Evolutionary conservation across 2,113 vertebrate genomes (phyloP).

Genomic region (Nettapus auritus): DNA sequence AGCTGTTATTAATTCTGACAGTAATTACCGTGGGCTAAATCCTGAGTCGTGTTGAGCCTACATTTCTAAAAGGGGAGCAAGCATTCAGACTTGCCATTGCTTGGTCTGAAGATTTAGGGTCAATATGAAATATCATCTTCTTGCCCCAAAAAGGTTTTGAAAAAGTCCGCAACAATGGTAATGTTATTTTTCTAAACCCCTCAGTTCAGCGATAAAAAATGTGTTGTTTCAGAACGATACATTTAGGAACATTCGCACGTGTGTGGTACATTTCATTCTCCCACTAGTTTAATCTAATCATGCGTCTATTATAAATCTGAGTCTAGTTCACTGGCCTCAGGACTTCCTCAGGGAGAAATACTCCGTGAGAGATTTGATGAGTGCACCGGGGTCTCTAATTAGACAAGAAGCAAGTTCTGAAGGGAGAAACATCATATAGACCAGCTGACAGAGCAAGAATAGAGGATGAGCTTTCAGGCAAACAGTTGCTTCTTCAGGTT

Average conservation of each 20-base stretch:
- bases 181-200: neutral
- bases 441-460: neutral
- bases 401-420: constrained; percentile 1
- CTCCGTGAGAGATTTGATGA: neutral
- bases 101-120: neutral
- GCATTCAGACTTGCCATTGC: neutral
- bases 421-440: constrained; percentile 10
- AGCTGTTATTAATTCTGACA: constrained; percentile 64
- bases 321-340: neutral
- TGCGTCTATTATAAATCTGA: neutral
- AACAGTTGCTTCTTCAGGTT: neutral
- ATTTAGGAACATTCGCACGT: neutral
- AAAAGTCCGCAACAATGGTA: neutral
- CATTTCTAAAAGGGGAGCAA: neutral
- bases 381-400: constrained; percentile 20
- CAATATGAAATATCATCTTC: neutral
- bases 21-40: neutral
- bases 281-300: neutral
- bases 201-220: neutral
- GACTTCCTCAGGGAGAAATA: constrained; percentile 15
- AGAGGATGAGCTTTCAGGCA: neutral
- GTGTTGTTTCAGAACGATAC: neutral
- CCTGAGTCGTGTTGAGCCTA: constrained; percentile 7
- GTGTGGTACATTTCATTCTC: neutral
- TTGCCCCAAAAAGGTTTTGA: neutral